These are phyloP conservation scores for Glyptemys insculpta DNA, from an alignment of 2,797 vertebrate genomes.

Conservation along the genomic window DNA sequence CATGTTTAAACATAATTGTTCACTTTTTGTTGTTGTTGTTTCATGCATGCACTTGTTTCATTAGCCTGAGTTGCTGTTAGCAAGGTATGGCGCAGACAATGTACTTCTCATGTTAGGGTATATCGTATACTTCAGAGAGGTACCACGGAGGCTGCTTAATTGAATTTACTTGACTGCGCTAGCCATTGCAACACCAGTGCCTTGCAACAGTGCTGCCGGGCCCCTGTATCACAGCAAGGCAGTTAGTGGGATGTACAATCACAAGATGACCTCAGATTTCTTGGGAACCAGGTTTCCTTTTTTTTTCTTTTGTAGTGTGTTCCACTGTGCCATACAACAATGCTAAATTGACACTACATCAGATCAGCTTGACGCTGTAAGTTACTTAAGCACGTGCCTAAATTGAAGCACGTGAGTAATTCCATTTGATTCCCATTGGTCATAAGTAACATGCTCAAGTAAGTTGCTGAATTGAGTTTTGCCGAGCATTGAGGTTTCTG, in stretches of 20 bases:
- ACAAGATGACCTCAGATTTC: neutral
- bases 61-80: neutral
- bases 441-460: neutral
- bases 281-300: neutral
- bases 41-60: rapidly evolving
- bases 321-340: neutral
- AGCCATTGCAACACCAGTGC: neutral
- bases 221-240: neutral
- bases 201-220: neutral
- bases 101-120: neutral
- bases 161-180: neutral
- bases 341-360: neutral
- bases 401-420: neutral
- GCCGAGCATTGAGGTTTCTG: neutral
- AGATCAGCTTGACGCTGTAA: neutral
- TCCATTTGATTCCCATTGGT: neutral
- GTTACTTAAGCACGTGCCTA: neutral
- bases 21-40: neutral
- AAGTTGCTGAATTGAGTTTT: neutral
- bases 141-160: neutral
- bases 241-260: neutral
- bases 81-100: neutral
- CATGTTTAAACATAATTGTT: neutral
- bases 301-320: neutral
- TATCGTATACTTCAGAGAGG: neutral